phyloP scores from a whole-genome alignment of 1,140 invertebrate species.

The Heliconius melpomene region DNA sequence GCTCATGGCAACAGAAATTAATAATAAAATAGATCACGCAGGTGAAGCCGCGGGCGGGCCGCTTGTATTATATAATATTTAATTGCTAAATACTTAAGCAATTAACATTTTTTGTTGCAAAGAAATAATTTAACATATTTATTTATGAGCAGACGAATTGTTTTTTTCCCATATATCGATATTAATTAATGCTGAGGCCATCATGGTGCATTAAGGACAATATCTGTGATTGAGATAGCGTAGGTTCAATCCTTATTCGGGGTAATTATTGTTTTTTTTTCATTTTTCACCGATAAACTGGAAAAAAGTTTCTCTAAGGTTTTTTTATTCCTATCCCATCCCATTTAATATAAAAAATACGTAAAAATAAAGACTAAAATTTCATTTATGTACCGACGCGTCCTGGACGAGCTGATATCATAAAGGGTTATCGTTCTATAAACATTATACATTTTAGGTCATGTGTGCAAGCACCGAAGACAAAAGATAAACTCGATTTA shows the following conservation, averaged over 20 bases:
- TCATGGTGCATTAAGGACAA: too few species aligned
- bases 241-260: too few species aligned
- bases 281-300: too few species aligned
- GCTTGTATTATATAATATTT: neutral
- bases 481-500: conserved; percentile 10
- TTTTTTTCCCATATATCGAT: neutral
- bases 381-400: neutral
- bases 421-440: conserved; percentile 3
- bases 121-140: neutral
- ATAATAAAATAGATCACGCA: too few species aligned
- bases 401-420: neutral
- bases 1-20: too few species aligned
- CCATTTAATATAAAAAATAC: neutral
- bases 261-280: too few species aligned
- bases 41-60: too few species aligned
- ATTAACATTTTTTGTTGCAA: neutral
- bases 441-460: neutral
- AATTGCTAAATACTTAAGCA: neutral
- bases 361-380: neutral
- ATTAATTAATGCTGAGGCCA: too few species aligned
- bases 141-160: neutral
- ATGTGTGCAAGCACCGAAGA: neutral
- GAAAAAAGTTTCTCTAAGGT: too few species aligned
- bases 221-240: too few species aligned
- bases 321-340: neutral